Conservation (phyloP, 1,140 invertebrate species). For the Notospermus geniculatus region DNA sequence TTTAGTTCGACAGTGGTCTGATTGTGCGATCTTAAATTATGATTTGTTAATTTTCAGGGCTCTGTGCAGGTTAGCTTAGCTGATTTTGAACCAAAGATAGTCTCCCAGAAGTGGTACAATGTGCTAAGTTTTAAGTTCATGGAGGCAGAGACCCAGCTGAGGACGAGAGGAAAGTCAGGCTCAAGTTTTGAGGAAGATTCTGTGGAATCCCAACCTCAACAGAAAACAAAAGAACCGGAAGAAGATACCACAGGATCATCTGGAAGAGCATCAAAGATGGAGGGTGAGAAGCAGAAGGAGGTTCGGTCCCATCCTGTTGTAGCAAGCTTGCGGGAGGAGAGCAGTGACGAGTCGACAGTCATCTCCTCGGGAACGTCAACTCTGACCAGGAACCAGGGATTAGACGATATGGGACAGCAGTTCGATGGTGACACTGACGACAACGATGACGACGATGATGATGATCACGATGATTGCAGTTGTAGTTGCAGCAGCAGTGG, state of each 20-base stretch:
- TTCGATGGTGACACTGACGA: constrained; percentile 27
- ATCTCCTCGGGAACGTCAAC: constrained; percentile 92
- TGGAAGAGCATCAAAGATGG: too few relatives aligned
- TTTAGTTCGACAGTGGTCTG: too few relatives aligned
- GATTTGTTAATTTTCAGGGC: constrained; percentile 65
- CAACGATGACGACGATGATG: constrained; percentile 34
- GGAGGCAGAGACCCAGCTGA: constrained; percentile 57
- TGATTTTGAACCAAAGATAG: constrained; percentile 81
- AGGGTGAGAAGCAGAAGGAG: too few relatives aligned
- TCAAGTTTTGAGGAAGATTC: too few relatives aligned
- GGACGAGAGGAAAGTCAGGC: not conserved
- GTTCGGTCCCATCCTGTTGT: constrained; percentile 4
- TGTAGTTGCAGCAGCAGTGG: too few relatives aligned
- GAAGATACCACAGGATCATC: too few relatives aligned
- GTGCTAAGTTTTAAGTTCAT: constrained; percentile 85
- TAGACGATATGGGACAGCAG: constrained; percentile 3
- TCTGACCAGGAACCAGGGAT: constrained; percentile 80
- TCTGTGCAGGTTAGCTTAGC: constrained; percentile 93
- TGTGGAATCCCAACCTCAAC: too few relatives aligned
- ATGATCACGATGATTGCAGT: constrained; percentile 21
- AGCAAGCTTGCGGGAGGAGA: constrained; percentile 72
- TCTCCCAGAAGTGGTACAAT: constrained; percentile 90
- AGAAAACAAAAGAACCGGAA: too few relatives aligned
- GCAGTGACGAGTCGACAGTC: constrained; percentile 93
- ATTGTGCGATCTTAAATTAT: too few relatives aligned